Percentiles rank a stretch among this genome's conserved stretches.
Conservation (phyloP, 2,113 vertebrate species). For the Ceyx cyanopectus region DNA sequence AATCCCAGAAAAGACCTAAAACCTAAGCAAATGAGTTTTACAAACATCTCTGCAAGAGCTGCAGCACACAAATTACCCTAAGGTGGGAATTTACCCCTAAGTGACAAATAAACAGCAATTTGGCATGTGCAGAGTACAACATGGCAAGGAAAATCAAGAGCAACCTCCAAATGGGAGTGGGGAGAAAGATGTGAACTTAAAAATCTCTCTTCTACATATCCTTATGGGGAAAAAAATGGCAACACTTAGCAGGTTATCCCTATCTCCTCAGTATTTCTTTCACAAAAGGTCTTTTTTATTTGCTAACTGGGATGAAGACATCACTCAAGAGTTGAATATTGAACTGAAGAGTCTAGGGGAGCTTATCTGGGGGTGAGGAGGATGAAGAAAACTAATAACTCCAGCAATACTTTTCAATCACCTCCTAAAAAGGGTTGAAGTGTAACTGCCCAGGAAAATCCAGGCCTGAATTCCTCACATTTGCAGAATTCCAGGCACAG, state of each 20-base stretch:
- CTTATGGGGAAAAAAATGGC: conserved; percentile 15
- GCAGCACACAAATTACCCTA: conserved; percentile 1
- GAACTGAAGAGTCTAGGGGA: neutral
- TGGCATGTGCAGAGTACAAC: conserved; percentile 27
- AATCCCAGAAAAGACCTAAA: neutral
- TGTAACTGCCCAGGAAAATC: conserved; percentile 69
- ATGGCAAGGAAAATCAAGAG: conserved; percentile 9
- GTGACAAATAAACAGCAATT: neutral
- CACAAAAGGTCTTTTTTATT: neutral
- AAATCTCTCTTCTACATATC: neutral
- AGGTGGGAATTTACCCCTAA: neutral
- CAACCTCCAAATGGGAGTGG: neutral
- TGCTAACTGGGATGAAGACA: neutral
- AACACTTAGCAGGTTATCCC: conserved; percentile 36
- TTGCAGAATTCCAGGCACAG: conserved; percentile 70
- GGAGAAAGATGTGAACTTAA: neutral
- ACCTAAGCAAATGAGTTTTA: neutral
- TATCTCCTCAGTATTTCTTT: conserved; percentile 13
- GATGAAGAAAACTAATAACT: conserved; percentile 58
- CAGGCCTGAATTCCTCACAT: conserved; percentile 73
- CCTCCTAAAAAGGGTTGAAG: conserved; percentile 69
- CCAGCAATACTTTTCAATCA: conserved; percentile 23
- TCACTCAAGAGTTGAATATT: neutral
- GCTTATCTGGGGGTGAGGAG: neutral
- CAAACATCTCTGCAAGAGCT: neutral